A percentile compares a stretch with the other conserved stretches of the same genome.
Evolutionary conservation across 2,797 vertebrate species (phyloP).

Genomic region (Pagetopsis macropterus): DNA sequence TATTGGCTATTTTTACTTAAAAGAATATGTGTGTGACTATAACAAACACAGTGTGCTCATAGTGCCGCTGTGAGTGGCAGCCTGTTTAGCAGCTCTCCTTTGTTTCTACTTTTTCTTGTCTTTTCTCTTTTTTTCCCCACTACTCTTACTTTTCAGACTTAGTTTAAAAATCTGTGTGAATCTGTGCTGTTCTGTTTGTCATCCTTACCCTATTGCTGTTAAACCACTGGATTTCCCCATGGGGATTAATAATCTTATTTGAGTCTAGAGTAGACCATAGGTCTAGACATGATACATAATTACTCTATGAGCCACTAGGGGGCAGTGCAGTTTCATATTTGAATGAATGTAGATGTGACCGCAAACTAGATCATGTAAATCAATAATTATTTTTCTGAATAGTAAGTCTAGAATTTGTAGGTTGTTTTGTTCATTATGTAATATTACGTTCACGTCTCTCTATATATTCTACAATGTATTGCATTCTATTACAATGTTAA

Average conservation of each 20-base stretch:
- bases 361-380: not conserved
- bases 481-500: no score
- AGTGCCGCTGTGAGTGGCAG: no score
- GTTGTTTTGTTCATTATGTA: not conserved
- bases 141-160: no score
- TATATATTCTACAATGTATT: no score
- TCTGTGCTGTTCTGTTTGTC: no score
- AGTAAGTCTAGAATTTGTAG: not conserved
- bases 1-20: not conserved
- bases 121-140: no score
- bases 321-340: slow-evolving; percentile 39
- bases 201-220: no score
- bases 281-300: slow-evolving; percentile 1
- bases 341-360: not conserved
- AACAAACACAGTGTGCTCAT: not conserved
- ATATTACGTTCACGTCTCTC: not conserved
- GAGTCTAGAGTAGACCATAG: not conserved
- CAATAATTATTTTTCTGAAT: not conserved
- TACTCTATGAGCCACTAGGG: slow-evolving; percentile 41
- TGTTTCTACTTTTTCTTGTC: no score
- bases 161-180: no score
- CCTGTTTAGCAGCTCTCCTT: no score
- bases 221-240: no score
- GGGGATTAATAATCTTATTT: not conserved
- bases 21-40: not conserved